These are phyloP conservation scores for Aelia acuminata DNA, from an alignment of 2,888 invertebrate species.

Conservation along the genomic window DNA sequence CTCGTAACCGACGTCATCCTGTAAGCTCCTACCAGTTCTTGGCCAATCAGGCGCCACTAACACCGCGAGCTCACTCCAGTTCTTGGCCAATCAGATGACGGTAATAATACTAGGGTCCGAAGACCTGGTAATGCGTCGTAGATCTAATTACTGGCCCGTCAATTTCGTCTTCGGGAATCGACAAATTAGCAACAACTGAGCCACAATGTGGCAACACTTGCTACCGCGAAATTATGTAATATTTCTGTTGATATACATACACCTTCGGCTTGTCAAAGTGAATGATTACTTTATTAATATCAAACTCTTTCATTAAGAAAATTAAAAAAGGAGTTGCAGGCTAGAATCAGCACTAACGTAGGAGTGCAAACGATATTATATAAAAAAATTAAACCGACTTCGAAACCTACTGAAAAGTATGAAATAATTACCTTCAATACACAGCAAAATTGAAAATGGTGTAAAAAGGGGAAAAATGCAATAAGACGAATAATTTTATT, in stretches of 20 bases:
- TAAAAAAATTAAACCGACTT: too few species aligned
- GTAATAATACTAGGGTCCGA: not conserved
- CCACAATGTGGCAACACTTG: not conserved
- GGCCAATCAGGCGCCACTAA: not conserved
- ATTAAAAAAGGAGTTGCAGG: not conserved
- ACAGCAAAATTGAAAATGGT: too few species aligned
- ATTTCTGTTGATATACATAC: not conserved
- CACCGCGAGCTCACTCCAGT: not conserved
- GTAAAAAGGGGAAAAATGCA: too few species aligned
- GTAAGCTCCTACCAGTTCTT: not conserved
- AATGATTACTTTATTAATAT: not conserved
- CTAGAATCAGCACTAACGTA: not conserved
- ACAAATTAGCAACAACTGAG: not conserved
- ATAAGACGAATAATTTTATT: too few species aligned
- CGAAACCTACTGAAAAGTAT: too few species aligned
- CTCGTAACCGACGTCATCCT: conserved; percentile 17
- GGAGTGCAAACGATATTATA: not conserved
- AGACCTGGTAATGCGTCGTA: not conserved
- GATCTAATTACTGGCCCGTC: not conserved
- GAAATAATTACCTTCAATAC: too few species aligned
- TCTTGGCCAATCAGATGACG: not conserved
- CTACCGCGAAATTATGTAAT: not conserved
- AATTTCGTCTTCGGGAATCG: not conserved
- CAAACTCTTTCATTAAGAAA: not conserved
- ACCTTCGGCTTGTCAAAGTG: not conserved